Evolutionary conservation across 53 echinoderm and acorn worm genomes (phyloP).

Genomic region (Luidia sarsii): DNA sequence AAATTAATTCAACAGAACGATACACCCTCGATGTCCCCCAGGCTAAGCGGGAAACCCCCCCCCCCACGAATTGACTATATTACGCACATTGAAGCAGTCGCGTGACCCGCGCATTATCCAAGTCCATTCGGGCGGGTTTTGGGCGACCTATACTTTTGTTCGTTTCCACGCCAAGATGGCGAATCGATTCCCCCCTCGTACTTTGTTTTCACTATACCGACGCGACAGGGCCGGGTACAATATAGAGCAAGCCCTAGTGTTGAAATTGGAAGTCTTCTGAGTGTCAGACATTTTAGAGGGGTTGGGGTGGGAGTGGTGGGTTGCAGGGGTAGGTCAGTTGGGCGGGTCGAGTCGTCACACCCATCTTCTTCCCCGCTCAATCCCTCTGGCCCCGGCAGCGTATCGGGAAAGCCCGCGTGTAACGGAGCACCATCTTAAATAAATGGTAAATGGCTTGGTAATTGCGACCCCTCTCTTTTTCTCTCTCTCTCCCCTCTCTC

Average conservation of each 20-base stretch:
- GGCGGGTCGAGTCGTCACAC: neutral
- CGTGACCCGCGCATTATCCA: conserved; percentile 14
- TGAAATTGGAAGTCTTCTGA: conserved; percentile 21
- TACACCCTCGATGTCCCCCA: neutral
- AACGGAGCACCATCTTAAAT: conserved; percentile 45
- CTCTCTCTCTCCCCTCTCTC: no score
- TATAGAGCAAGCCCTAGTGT: conserved; percentile 23
- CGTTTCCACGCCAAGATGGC: conserved; percentile 1
- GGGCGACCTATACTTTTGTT: neutral
- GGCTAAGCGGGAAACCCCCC: neutral
- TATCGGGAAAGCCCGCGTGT: conserved; percentile 19
- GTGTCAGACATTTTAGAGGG: neutral
- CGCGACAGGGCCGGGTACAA: conserved; percentile 24
- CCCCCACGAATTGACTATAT: neutral
- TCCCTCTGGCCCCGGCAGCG: no score
- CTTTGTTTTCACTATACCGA: conserved; percentile 13
- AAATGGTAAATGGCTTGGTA: conserved; percentile 51
- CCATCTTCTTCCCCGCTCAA: no score
- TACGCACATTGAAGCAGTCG: conserved; percentile 3
- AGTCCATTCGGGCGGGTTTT: neutral
- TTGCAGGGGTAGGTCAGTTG: neutral
- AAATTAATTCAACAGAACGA: conserved; percentile 23
- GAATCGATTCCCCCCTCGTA: conserved; percentile 19
- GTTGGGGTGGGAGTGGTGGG: neutral
- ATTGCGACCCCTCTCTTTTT: conserved; percentile 38